Conservation (phyloP, 1,140 invertebrate genomes). For the Cydia pomonella region DNA sequence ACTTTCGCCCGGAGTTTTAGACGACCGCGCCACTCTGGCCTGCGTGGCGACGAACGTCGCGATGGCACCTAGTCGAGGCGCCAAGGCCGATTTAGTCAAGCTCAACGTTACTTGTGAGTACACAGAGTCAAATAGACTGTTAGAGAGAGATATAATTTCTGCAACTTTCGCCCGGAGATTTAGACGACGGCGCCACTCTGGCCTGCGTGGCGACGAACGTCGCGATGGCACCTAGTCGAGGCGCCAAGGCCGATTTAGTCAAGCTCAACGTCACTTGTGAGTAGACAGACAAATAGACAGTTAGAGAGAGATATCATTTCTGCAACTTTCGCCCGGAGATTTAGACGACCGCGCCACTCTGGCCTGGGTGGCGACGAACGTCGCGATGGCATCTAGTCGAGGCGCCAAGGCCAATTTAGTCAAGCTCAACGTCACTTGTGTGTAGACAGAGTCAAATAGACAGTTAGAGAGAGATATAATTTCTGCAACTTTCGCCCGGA, state of each 20-base stretch:
- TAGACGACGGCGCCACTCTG: constrained; percentile 89
- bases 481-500: constrained; percentile 87
- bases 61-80: constrained; percentile 83
- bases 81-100: constrained; percentile 89
- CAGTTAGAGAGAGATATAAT: constrained; percentile 80
- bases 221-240: constrained; percentile 83
- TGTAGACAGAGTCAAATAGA: constrained; percentile 60
- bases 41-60: constrained; percentile 91
- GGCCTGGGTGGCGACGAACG: constrained; percentile 92
- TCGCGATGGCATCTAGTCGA: constrained; percentile 82
- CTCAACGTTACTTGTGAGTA: constrained; percentile 92
- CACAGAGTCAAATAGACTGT: neutral
- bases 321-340: constrained; percentile 87
- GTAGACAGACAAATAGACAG: no score
- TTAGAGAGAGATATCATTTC: no score
- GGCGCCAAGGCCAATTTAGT: constrained; percentile 88
- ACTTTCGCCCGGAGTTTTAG: constrained; percentile 86
- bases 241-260: constrained; percentile 88
- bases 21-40: constrained; percentile 89
- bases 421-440: constrained; percentile 92
- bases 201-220: constrained; percentile 92
- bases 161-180: constrained; percentile 86
- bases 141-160: no score
- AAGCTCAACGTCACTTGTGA: constrained; percentile 93
- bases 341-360: constrained; percentile 89